Conservation (phyloP, 2,113 vertebrate species). For the Otis tarda region DNA sequence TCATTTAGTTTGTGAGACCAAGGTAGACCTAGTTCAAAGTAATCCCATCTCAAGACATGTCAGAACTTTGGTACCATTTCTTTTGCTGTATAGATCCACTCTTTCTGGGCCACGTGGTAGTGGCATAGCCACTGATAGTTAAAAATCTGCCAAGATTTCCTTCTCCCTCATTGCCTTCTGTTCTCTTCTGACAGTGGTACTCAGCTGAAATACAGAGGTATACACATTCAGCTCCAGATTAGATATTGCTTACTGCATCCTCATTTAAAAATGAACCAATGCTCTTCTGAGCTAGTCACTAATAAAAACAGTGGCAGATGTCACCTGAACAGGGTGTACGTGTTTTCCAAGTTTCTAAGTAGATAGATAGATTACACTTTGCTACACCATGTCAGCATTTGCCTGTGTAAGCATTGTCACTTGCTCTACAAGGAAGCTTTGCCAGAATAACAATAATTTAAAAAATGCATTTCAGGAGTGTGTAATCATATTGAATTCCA, state of each 20-base stretch:
- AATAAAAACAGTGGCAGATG: neutral
- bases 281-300: neutral
- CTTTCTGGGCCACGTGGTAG: neutral
- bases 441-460: neutral
- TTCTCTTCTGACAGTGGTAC: neutral
- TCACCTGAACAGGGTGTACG: neutral
- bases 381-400: neutral
- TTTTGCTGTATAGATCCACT: neutral
- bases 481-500: neutral
- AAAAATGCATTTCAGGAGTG: neutral
- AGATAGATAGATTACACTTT: neutral
- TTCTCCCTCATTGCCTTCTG: neutral
- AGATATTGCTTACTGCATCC: neutral
- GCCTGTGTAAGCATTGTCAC: neutral
- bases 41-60: neutral
- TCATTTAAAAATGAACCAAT: neutral
- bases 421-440: neutral
- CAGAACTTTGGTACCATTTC: neutral
- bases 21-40: neutral
- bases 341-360: neutral
- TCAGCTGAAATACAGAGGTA: neutral
- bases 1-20: neutral
- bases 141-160: neutral
- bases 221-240: neutral
- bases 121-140: rapidly evolving